Percentiles rank a stretch among this genome's conserved stretches.
Evolutionary conservation across 2,888 invertebrate species (phyloP).

Genomic region (Nowickia ferox): DNA sequence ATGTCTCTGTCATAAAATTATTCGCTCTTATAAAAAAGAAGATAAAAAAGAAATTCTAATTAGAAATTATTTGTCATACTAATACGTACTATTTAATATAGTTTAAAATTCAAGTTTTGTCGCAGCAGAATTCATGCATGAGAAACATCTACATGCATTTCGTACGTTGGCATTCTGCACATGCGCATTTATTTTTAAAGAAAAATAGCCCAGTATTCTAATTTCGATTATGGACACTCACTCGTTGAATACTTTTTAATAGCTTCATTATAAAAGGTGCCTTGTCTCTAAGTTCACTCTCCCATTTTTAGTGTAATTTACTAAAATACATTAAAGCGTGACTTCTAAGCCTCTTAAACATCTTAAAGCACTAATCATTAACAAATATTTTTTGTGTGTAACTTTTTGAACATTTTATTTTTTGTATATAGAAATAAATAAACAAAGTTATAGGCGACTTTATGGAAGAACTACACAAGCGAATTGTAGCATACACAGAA

Average conservation of each 20-base stretch:
- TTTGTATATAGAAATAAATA: too few species aligned
- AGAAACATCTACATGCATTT: neutral
- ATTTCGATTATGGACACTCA: neutral
- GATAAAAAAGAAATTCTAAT: neutral
- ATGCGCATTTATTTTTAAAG: neutral
- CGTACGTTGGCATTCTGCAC: neutral
- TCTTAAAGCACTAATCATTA: slow-evolving; percentile 58
- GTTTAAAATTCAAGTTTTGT: slow-evolving; percentile 20
- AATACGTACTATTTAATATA: slow-evolving; percentile 6
- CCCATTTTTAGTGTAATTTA: slow-evolving; percentile 35
- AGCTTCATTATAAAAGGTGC: slow-evolving; percentile 38
- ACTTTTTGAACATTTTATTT: neutral
- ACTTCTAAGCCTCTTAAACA: slow-evolving; percentile 58
- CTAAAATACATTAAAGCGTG: slow-evolving; percentile 56
- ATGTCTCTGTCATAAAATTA: neutral
- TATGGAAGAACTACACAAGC: neutral
- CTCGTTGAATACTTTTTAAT: slow-evolving; percentile 35
- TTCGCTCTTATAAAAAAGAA: neutral
- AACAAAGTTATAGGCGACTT: neutral
- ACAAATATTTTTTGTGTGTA: slow-evolving; percentile 32
- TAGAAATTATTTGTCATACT: slow-evolving; percentile 37
- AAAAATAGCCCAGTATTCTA: slow-evolving; percentile 15
- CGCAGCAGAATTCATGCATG: neutral
- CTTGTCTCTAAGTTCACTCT: neutral
- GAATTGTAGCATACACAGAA: too few species aligned